These are phyloP conservation scores for Arctocebus calabarensis DNA, from an alignment of 2,797 vertebrate genomes.

Conservation along the genomic window DNA sequence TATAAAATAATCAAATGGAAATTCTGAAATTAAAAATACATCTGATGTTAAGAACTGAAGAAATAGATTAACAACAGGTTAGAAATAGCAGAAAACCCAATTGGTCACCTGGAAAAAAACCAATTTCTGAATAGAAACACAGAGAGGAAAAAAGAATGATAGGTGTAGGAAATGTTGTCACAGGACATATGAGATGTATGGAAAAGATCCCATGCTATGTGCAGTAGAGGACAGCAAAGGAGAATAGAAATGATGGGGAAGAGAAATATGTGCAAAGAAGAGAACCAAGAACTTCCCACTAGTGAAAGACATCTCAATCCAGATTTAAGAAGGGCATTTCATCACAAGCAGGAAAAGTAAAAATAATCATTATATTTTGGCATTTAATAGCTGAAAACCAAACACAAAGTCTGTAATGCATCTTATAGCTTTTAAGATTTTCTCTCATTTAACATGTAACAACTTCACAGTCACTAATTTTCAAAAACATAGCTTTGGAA, in stretches of 20 bases:
- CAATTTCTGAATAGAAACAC: not conserved
- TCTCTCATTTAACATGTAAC: not conserved
- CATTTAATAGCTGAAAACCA: not conserved
- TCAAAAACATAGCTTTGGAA: not conserved
- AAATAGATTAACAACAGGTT: not conserved
- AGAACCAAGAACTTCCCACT: not conserved
- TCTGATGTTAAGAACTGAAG: slow-evolving; percentile 3
- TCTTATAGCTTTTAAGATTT: not conserved
- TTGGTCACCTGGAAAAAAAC: not conserved
- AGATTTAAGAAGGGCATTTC: slow-evolving; percentile 6
- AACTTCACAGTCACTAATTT: not conserved
- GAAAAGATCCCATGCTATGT: not conserved
- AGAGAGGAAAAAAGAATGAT: not conserved
- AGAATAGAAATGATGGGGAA: not conserved
- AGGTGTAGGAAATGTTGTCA: not conserved
- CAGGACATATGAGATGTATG: not conserved
- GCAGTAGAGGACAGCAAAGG: not conserved
- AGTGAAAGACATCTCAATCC: not conserved
- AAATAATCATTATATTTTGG: slow-evolving; percentile 8
- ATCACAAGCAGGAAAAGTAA: not conserved
- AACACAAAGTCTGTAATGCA: not conserved
- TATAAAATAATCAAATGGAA: not conserved
- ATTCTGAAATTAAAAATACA: not conserved
- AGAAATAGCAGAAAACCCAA: not conserved
- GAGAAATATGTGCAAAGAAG: not conserved